These are phyloP conservation scores for Melanotaenia pygmaea DNA, from an alignment of 2,797 vertebrate species.

Conservation along the genomic window DNA sequence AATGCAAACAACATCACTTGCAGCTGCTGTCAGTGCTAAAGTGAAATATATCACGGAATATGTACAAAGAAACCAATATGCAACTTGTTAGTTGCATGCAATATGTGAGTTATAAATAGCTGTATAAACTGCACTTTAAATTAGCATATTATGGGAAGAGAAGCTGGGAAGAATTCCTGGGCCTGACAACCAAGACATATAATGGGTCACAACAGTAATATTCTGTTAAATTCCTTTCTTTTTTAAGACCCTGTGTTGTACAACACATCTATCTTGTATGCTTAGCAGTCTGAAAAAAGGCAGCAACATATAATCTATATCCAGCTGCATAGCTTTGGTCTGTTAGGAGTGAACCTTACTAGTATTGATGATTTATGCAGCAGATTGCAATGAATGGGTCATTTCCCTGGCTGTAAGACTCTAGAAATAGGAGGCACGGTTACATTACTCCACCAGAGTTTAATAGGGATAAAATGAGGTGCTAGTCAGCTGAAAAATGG, in stretches of 20 bases:
- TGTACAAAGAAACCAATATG: conserved; percentile 1
- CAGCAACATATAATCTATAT: conserved; percentile 15
- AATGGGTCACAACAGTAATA: neutral
- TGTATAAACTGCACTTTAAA: neutral
- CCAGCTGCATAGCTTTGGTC: conserved; percentile 32
- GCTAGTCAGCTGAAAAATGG: conserved; percentile 58
- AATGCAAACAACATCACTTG: neutral
- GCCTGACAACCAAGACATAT: neutral
- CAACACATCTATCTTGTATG: neutral
- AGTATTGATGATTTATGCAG: conserved; percentile 50
- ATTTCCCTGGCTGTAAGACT: conserved; percentile 44
- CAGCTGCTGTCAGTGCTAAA: neutral
- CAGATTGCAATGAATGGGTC: conserved; percentile 49
- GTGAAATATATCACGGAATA: neutral
- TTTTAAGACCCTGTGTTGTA: neutral
- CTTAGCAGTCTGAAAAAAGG: neutral
- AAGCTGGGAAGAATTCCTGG: neutral
- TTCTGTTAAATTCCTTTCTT: neutral
- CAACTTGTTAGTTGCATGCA: neutral
- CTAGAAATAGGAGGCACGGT: conserved; percentile 25
- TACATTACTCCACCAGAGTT: conserved; percentile 58
- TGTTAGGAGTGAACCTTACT: conserved; percentile 33
- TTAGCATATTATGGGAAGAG: neutral
- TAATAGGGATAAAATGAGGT: conserved; percentile 72
- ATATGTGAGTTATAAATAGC: neutral